Percentiles rank a stretch among this genome's conserved stretches.
Conservation (phyloP, 53 echinoderm and acorn worm genomes). For the Hippasteria phrygiana region DNA sequence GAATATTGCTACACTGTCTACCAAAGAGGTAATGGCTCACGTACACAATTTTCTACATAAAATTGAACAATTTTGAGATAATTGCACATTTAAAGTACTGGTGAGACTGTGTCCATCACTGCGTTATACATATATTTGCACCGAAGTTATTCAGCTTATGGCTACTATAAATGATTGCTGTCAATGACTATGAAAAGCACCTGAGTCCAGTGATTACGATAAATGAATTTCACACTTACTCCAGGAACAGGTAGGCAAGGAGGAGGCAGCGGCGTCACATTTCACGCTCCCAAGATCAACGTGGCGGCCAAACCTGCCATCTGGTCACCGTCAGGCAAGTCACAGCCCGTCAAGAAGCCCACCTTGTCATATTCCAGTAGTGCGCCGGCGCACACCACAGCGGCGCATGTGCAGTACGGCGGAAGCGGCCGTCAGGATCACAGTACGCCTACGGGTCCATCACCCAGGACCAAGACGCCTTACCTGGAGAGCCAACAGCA, state of each 20-base stretch:
- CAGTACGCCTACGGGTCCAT: neutral
- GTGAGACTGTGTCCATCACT: no score
- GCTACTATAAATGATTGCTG: neutral
- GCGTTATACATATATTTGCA: neutral
- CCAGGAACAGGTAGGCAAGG: slow-evolving; percentile 7
- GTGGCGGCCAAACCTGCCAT: slow-evolving; percentile 54
- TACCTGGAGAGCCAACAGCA: slow-evolving; percentile 9
- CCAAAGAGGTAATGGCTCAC: no score
- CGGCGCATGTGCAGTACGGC: slow-evolving; percentile 33
- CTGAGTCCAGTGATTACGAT: neutral
- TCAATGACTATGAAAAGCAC: neutral
- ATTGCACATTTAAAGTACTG: no score
- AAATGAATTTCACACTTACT: slow-evolving; percentile 34
- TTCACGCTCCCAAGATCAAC: slow-evolving; percentile 56
- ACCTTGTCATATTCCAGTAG: slow-evolving; percentile 38
- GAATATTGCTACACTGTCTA: no score
- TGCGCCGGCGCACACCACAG: slow-evolving; percentile 27
- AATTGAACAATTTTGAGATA: no score
- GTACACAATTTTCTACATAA: no score
- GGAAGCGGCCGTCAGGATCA: neutral
- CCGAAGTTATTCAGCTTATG: neutral
- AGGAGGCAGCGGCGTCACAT: slow-evolving; percentile 20
- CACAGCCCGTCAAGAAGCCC: slow-evolving; percentile 46
- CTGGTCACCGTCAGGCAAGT: slow-evolving; percentile 33
- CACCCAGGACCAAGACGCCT: slow-evolving; percentile 28